phyloP scores from a whole-genome alignment of 2,797 vertebrate genomes.

The Crax fasciolata region DNA sequence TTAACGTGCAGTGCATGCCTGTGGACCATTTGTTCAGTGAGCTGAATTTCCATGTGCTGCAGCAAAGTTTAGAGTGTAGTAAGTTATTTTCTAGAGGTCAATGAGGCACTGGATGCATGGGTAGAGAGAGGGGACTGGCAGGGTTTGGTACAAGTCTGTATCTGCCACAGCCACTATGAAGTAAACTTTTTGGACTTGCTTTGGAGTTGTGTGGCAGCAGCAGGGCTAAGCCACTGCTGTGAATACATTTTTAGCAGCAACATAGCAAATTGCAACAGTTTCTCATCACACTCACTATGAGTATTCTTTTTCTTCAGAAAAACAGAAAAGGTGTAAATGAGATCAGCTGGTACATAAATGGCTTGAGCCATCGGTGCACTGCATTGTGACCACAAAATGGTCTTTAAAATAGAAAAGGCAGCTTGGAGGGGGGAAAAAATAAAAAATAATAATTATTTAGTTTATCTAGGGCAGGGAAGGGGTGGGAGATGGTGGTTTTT shows the following conservation, averaged over 20 bases:
- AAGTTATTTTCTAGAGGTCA: not conserved
- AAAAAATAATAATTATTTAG: not conserved
- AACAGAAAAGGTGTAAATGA: not conserved
- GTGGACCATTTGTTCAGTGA: not conserved
- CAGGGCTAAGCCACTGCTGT: not conserved
- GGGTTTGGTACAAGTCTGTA: not conserved
- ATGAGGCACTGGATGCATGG: not conserved
- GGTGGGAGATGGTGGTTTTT: not conserved
- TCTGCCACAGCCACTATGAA: not conserved
- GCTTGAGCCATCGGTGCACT: not conserved
- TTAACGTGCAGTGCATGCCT: not conserved
- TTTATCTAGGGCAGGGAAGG: conserved; percentile 1
- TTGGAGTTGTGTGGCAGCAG: not conserved
- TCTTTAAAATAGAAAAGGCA: not conserved
- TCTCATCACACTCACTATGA: accelerated
- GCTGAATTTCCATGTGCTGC: not conserved
- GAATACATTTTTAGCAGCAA: not conserved
- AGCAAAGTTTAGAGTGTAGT: not conserved
- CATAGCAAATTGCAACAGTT: not conserved
- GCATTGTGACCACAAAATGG: not conserved
- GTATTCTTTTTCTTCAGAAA: too few relatives aligned
- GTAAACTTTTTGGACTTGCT: not conserved
- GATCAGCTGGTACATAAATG: not conserved
- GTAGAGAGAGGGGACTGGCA: not conserved
- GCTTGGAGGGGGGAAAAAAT: not conserved